Evolutionary conservation across 1,140 invertebrate species (phyloP), one percentile per base, ranked within the genome.

Genomic region (Tetramorium simillimum): DNA sequence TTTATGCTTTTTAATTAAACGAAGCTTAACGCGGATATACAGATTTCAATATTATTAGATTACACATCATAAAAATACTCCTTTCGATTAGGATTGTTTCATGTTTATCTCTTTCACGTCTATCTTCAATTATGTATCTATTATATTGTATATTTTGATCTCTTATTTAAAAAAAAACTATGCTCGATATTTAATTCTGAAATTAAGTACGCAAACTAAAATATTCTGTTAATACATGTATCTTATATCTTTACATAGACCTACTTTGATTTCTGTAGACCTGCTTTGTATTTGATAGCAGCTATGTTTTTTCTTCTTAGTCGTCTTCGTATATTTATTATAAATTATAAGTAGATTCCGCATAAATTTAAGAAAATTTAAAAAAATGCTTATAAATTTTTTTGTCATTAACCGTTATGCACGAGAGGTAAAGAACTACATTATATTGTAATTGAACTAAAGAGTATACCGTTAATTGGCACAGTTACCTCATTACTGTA

Each of bases 271-370:
- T 46, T 21, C 37, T 12, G 37, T 33, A 65, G 24, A 28, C 2
- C 60, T 63, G 62, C 18, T 21, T 43, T 76, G 7, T 37, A 58
- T 58, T 76, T 43, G 14, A 43, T 40, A 76, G 21, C 53, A 60
- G n/a, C 53, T 62, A 37, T 21, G 1, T 40, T 76, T 53, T 51
- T 51, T 21, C n/a, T 67, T 80, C n/a, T 49, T 80, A 67, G 60
- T 28, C n/a, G 12, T 78, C 14, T 51, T 46, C 9, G 28, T 53
- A 51, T 49, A 67, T 80, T 80, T 80, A 80, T 80, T 67, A 51
- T 21, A 67, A 21, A 67, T 80, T 37, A 3, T 49, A 46, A 37
- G 28, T 80, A 51, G 3, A 49, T 46, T n/a, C 1, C 9, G 16
- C 16, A 16, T 43, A 62, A 24, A 43, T 62, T 40, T 62, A 60